Conservation (phyloP, 1,140 invertebrate species). For the Mizuhopecten yessoensis region DNA sequence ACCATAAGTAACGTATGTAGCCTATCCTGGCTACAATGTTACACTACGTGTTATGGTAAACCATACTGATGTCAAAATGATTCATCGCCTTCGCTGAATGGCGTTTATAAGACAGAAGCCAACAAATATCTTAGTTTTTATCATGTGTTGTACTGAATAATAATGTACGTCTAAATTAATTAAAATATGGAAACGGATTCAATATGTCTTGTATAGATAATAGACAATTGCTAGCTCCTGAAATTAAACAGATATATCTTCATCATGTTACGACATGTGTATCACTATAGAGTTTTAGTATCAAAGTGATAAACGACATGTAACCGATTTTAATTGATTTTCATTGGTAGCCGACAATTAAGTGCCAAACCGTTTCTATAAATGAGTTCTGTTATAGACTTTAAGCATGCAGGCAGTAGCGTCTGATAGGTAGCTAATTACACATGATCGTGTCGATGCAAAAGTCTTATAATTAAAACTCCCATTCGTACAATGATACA, state of each 20-base stretch:
- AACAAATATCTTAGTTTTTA: too few relatives aligned
- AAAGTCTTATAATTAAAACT: neutral
- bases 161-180: too few relatives aligned
- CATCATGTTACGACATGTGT: neutral
- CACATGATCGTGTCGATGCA: neutral
- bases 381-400: neutral
- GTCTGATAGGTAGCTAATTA: neutral
- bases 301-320: neutral
- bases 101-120: too few relatives aligned
- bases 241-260: neutral
- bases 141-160: too few relatives aligned
- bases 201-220: too few relatives aligned
- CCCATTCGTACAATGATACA: neutral
- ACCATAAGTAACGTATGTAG: too few relatives aligned
- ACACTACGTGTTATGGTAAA: too few relatives aligned
- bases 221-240: neutral
- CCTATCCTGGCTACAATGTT: too few relatives aligned
- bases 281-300: neutral
- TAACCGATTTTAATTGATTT: slow-evolving; percentile 15
- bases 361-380: neutral
- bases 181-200: too few relatives aligned
- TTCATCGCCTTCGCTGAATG: too few relatives aligned
- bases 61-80: too few relatives aligned
- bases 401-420: neutral
- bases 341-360: neutral